Conservation (phyloP, 92 coral and sea anemone genomes). For the Palythoa grandiflora region DNA sequence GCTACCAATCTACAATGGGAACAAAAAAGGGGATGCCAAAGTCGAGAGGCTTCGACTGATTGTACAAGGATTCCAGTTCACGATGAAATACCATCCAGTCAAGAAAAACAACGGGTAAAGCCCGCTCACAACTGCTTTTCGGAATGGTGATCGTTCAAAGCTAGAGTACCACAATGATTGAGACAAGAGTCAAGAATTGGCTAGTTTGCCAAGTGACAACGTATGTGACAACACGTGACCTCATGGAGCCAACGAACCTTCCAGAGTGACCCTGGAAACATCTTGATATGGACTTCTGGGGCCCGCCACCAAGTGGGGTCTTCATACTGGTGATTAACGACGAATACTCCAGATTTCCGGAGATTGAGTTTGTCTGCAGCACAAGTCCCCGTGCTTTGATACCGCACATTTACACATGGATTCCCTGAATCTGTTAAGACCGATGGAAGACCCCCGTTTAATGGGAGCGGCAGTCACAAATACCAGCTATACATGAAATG, state of each 20-base stretch:
- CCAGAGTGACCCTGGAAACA: not conserved
- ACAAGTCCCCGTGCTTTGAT: not conserved
- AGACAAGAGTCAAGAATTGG: not conserved
- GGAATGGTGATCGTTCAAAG: too few species aligned
- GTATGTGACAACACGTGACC: not conserved
- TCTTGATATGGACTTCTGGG: not conserved
- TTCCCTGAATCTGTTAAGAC: conserved; percentile 11
- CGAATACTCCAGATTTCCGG: not conserved
- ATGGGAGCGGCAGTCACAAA: not conserved
- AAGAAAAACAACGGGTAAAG: not conserved
- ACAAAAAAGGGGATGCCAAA: conserved; percentile 18
- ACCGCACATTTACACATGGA: not conserved
- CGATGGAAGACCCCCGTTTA: not conserved
- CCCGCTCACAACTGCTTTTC: too few species aligned
- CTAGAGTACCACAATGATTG: not conserved
- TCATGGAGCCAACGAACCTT: not conserved
- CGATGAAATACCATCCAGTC: conserved; percentile 28
- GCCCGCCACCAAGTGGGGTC: not conserved
- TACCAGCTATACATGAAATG: not conserved
- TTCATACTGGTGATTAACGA: not conserved
- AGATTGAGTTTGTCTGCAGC: not conserved
- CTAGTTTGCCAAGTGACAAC: not conserved
- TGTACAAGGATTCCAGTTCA: conserved; percentile 19
- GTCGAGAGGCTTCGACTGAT: conserved; percentile 20
- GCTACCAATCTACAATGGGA: conserved; percentile 29